These are phyloP conservation scores for Psylliodes chrysocephalus DNA, from an alignment of 2,888 invertebrate genomes.

Conservation along the genomic window DNA sequence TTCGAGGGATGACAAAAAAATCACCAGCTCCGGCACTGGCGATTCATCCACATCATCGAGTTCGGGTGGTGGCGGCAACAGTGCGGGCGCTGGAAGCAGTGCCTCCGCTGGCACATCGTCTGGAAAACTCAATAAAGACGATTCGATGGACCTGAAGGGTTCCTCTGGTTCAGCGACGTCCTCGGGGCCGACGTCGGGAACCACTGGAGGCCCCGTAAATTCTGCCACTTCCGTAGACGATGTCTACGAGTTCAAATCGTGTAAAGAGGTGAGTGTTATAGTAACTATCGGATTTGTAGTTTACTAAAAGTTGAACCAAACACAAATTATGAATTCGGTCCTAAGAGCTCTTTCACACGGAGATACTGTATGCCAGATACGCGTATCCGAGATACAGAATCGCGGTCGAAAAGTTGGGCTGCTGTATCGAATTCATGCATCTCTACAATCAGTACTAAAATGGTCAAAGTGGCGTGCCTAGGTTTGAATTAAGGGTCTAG, in stretches of 20 bases:
- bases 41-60: slow-evolving; percentile 32
- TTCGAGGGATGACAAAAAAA: slow-evolving; percentile 70
- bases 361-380: too few species aligned
- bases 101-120: slow-evolving; percentile 8
- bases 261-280: slow-evolving; percentile 64
- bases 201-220: slow-evolving; percentile 34
- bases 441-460: too few species aligned
- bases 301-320: too few species aligned
- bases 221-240: slow-evolving; percentile 60
- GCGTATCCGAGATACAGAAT: too few species aligned
- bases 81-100: slow-evolving; percentile 1
- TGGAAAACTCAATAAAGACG: slow-evolving; percentile 33
- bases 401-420: too few species aligned
- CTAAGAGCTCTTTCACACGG: too few species aligned
- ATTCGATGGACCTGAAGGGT: slow-evolving; percentile 50
- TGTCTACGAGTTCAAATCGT: slow-evolving; percentile 70
- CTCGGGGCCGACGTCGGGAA: slow-evolving; percentile 43
- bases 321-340: too few species aligned
- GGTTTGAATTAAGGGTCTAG: too few species aligned
- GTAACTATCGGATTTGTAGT: too few species aligned
- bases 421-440: too few species aligned
- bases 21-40: slow-evolving; percentile 47
- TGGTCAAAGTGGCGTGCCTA: too few species aligned
- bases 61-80: slow-evolving; percentile 24
- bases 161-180: slow-evolving; percentile 40